Evolutionary conservation across 2,797 vertebrate genomes (phyloP).

Genomic region (Myotis myotis): DNA sequence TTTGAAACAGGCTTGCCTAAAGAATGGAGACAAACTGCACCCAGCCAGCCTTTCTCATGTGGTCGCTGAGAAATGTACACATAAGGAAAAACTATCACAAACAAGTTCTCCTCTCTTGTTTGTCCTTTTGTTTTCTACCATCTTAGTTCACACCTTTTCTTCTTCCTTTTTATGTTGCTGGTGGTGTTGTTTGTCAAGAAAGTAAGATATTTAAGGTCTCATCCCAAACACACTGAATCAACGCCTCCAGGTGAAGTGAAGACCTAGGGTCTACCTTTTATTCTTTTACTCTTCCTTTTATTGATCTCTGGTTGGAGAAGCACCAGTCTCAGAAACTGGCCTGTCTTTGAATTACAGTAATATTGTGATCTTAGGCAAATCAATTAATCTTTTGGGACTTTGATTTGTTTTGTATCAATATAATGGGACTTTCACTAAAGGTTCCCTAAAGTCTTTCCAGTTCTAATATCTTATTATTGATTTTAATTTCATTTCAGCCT

Average conservation of each 20-base stretch:
- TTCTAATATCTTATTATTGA: neutral
- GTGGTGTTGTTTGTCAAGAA: neutral
- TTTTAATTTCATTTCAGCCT: neutral
- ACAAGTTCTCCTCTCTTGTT: accelerated
- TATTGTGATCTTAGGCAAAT: neutral
- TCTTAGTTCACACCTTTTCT: neutral
- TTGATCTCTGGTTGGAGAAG: neutral
- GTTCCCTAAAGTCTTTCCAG: neutral
- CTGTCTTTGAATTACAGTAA: neutral
- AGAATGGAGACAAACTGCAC: neutral
- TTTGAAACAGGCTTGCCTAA: neutral
- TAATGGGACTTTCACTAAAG: neutral
- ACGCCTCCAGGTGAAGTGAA: neutral
- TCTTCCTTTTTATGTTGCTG: neutral
- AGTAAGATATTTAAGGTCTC: neutral
- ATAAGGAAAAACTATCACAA: neutral
- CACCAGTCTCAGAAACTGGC: neutral
- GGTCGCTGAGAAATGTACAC: accelerated
- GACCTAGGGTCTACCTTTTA: neutral
- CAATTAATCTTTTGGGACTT: neutral
- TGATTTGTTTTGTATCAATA: neutral
- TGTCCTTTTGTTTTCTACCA: neutral
- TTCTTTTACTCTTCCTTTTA: neutral
- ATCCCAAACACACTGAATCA: neutral
- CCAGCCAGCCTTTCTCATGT: neutral